phyloP scores from a whole-genome alignment of 2,797 vertebrate species.

The Sebastes aleutianus region DNA sequence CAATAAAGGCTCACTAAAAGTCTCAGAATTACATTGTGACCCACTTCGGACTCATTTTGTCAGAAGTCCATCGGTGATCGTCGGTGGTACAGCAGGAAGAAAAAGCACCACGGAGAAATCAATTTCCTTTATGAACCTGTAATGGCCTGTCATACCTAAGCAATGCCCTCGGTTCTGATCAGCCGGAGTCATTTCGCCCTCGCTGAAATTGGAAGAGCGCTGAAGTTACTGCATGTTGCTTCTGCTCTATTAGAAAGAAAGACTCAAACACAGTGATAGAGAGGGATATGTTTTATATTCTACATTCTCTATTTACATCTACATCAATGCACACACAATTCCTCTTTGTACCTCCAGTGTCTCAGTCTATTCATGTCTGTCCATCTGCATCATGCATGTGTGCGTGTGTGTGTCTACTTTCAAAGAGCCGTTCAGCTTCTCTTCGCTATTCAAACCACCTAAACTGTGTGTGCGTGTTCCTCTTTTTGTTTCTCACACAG shows the following conservation, averaged over 20 bases:
- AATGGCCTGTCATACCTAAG: background rate
- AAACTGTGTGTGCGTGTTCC: background rate
- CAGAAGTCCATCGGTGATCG: background rate
- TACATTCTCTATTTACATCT: background rate
- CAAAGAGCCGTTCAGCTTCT: slow-evolving; percentile 9
- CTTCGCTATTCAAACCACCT: background rate
- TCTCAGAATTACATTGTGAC: slow-evolving; percentile 4
- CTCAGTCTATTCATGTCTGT: background rate
- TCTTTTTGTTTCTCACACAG: background rate
- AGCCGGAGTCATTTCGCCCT: background rate
- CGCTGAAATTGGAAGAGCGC: background rate
- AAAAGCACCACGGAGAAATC: background rate
- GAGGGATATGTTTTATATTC: background rate
- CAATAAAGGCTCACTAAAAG: background rate
- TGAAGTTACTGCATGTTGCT: background rate
- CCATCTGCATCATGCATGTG: background rate
- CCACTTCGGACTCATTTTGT: background rate
- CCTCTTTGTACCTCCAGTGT: background rate
- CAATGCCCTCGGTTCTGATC: background rate
- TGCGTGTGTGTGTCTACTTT: background rate
- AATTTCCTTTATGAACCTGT: background rate
- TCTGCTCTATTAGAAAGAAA: background rate
- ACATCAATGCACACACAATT: background rate
- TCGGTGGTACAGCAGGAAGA: background rate
- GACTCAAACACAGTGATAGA: background rate